Evolutionary conservation across 2,797 vertebrate genomes (phyloP).

Genomic region (Anniella stebbinsi): DNA sequence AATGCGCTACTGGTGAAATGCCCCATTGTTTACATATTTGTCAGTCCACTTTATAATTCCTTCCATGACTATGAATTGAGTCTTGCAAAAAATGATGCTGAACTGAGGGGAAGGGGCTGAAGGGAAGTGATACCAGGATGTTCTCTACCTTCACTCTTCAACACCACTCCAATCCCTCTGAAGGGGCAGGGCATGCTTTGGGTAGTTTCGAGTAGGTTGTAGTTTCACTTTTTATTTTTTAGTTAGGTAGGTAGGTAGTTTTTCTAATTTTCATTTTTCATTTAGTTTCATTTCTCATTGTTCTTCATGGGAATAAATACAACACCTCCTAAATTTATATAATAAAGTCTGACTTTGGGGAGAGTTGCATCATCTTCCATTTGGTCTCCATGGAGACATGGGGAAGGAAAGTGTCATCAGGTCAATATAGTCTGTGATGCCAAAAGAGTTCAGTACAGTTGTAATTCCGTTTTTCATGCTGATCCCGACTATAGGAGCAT

Average conservation of each 20-base stretch:
- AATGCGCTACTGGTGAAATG: background rate
- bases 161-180: background rate
- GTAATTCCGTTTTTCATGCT: background rate
- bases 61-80: background rate
- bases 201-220: background rate
- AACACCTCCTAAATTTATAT: background rate
- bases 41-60: background rate
- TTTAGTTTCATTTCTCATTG: background rate
- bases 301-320: background rate
- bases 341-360: background rate
- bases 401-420: no score
- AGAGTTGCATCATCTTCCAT: background rate
- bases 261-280: background rate
- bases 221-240: background rate
- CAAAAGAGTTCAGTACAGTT: background rate
- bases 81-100: background rate
- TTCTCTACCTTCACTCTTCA: no score
- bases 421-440: background rate
- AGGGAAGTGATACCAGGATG: background rate
- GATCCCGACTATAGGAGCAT: background rate
- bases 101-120: background rate
- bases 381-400: background rate
- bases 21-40: background rate
- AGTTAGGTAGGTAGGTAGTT: background rate
- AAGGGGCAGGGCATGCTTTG: background rate